phyloP scores from a whole-genome alignment of 2,113 vertebrate genomes.

The Xenotilapia flavipinnis region DNA sequence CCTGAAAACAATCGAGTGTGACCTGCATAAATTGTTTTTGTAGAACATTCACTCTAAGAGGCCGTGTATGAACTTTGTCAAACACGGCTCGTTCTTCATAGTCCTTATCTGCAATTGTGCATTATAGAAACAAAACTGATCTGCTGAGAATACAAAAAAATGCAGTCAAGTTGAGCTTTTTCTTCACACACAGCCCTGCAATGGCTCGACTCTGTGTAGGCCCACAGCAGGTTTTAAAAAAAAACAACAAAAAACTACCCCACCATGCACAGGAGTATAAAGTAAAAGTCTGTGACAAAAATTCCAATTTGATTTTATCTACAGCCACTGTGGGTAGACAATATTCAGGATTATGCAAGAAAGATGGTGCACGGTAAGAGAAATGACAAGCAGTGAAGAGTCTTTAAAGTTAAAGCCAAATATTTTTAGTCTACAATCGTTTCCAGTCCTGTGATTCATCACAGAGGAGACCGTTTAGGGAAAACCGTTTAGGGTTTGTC shows the following conservation, averaged over 20 bases:
- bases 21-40: neutral
- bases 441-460: neutral
- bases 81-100: rapidly evolving
- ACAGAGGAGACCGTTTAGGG: neutral
- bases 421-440: neutral
- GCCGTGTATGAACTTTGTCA: neutral
- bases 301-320: neutral
- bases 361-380: neutral
- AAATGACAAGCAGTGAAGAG: neutral
- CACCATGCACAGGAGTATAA: neutral
- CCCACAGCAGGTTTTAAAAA: neutral
- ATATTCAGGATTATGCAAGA: neutral
- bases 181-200: neutral
- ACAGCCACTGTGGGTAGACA: neutral
- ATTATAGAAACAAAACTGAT: neutral
- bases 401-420: neutral
- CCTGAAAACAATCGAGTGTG: neutral
- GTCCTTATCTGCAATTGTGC: neutral
- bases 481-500: neutral
- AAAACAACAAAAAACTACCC: neutral
- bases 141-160: neutral
- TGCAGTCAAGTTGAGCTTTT: neutral
- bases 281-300: neutral
- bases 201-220: neutral
- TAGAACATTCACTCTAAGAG: neutral